Base-by-base conservation (phyloP, 1,140 invertebrate genomes). In the Caerostris darwini region DNA sequence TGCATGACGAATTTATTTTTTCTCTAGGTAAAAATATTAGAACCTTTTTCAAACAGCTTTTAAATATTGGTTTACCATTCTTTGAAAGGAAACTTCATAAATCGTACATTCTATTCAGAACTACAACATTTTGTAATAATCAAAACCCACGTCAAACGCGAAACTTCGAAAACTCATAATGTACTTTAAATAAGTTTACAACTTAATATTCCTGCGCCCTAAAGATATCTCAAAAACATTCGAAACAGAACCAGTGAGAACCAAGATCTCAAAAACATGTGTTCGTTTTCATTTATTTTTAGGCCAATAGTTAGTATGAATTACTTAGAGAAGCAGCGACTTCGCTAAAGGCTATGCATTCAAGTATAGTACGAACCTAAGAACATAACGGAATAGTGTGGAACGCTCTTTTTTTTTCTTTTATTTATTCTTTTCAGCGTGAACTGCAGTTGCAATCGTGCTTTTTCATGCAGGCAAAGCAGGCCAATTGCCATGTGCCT, bases 401-500 rank as follows among this genome's bases (percentile, higher is more conserved):
- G 69, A 77, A 77, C 34, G 19, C n/a, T n/a, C n/a, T n/a, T 50
- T 71, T 8, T 71, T 77, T 77, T 77, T 77, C 34, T 50, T 34
- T 77, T 77, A 77, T 77, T 77, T 5, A 19, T 77, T 34, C 69
- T 77, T 77, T 77, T 77, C 69, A 77, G 69, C 34, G 69, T 50
- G 34, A 34, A 77, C 19, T 77, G 69, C 19, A 77, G 69, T 77
- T 77, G 69, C 69, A 53, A 77, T 12, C 69, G 69, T 77, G 69
- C 69, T 77, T 77, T 77, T 77, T 77, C 69, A 77, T 77, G 69
- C 69, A 77, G 69, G 50, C 69, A 77, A 77, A 77, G 34, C 19
- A 34, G 69, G 69, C 69, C 69, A 77, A 77, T 77, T 77, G 69
- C 69, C 69, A 77, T 77, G 69, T 77, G 69, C 69, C 69, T 77